Evolutionary conservation across 2,113 vertebrate species (phyloP).

Genomic region (Sapayoa aenigma): DNA sequence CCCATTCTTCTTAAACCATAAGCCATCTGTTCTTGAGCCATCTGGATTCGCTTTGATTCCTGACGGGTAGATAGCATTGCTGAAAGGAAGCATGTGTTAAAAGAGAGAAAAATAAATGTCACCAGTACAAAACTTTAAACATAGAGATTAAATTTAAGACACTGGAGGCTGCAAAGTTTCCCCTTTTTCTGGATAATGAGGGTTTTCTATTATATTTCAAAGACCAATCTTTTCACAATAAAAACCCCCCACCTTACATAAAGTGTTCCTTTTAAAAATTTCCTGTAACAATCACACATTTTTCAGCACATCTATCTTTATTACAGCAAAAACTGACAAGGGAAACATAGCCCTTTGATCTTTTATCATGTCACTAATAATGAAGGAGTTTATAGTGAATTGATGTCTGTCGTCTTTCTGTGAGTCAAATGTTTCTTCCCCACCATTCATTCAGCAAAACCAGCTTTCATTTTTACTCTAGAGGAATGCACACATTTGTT

Average conservation of each 20-base stretch:
- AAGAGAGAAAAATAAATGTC: conserved; percentile 38
- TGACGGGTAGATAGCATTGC: conserved; percentile 13
- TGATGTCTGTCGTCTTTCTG: background rate
- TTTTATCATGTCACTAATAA: background rate
- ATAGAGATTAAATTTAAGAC: background rate
- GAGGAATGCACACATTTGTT: background rate
- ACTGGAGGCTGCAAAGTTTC: background rate
- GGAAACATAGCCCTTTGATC: background rate
- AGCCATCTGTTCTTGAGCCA: conserved; percentile 48
- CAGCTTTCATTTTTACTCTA: background rate
- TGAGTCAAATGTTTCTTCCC: background rate
- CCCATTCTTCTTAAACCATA: conserved; percentile 10
- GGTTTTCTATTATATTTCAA: background rate
- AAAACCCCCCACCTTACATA: background rate
- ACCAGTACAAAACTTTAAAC: background rate
- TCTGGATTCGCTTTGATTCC: conserved; percentile 44
- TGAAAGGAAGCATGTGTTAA: conserved; percentile 45
- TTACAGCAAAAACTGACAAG: background rate
- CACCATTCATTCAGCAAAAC: background rate
- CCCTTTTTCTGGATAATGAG: background rate
- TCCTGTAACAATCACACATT: background rate
- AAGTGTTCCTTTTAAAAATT: background rate
- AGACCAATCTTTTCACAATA: background rate
- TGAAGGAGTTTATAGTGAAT: background rate
- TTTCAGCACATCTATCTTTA: background rate